Conservation (phyloP, 2,797 vertebrate genomes). For the Octomys mimax region DNA sequence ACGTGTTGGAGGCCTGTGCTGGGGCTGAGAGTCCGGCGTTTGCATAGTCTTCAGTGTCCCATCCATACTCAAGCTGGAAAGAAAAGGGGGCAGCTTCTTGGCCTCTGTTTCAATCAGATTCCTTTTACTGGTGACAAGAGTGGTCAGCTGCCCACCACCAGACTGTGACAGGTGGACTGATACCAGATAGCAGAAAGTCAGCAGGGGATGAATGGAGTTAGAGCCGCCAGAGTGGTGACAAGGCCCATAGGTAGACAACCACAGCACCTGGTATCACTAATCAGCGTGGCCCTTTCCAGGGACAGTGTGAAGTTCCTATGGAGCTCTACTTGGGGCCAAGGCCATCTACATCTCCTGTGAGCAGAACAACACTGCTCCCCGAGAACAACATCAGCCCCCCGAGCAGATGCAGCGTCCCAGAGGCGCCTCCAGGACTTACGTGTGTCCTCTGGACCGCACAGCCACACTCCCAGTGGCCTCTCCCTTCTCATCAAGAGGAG, state of each 20-base stretch:
- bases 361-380: too few species aligned
- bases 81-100: background rate
- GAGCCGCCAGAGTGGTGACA: too few species aligned
- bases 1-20: too few species aligned
- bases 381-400: too few species aligned
- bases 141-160: accelerated
- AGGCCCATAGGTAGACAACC: accelerated
- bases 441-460: background rate
- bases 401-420: too few species aligned
- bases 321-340: background rate
- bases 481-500: background rate
- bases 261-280: accelerated
- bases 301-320: accelerated
- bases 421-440: background rate
- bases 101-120: too few species aligned
- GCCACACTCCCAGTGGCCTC: accelerated
- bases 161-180: background rate
- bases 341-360: accelerated
- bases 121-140: too few species aligned
- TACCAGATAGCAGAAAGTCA: accelerated
- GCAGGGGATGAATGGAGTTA: accelerated
- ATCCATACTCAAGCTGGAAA: too few species aligned
- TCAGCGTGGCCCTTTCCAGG: too few species aligned
- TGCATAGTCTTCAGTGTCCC: accelerated
- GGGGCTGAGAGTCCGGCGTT: background rate